These are phyloP conservation scores for Merluccius polli DNA, from an alignment of 2,797 vertebrate species.

Conservation along the genomic window DNA sequence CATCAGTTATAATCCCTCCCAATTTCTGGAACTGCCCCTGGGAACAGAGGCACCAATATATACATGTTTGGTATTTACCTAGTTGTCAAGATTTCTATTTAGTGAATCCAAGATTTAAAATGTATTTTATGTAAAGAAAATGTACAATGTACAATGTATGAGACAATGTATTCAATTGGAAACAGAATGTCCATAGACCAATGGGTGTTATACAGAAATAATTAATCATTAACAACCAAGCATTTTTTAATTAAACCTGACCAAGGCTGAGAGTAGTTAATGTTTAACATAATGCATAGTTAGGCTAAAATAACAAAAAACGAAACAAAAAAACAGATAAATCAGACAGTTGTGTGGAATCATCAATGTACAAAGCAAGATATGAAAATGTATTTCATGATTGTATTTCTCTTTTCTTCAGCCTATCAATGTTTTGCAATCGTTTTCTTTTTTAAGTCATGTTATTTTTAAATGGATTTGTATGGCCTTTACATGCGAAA, in stretches of 20 bases:
- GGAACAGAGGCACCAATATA: not conserved
- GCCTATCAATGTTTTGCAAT: too few relatives aligned
- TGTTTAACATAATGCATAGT: not conserved
- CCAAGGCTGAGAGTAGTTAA: not conserved
- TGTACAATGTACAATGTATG: not conserved
- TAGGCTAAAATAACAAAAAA: too few relatives aligned
- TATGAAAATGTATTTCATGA: too few relatives aligned
- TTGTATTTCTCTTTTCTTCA: too few relatives aligned
- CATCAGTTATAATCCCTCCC: slow-evolving; percentile 78
- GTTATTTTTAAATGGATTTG: too few relatives aligned
- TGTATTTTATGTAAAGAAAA: not conserved
- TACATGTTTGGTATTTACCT: not conserved
- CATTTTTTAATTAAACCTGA: too few relatives aligned
- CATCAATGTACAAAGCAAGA: too few relatives aligned
- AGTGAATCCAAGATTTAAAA: not conserved
- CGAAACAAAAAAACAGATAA: not conserved
- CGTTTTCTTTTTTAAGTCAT: too few relatives aligned
- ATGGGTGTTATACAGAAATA: not conserved
- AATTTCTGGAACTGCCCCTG: slow-evolving; percentile 74
- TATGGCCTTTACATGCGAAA: too few relatives aligned
- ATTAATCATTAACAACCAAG: not conserved
- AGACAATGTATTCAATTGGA: not conserved
- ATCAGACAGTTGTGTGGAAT: not conserved
- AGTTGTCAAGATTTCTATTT: not conserved
- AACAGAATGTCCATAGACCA: not conserved